Percentiles rank a stretch among this genome's conserved stretches.
Conservation (phyloP, 2,797 vertebrate genomes). For the Falco peregrinus region DNA sequence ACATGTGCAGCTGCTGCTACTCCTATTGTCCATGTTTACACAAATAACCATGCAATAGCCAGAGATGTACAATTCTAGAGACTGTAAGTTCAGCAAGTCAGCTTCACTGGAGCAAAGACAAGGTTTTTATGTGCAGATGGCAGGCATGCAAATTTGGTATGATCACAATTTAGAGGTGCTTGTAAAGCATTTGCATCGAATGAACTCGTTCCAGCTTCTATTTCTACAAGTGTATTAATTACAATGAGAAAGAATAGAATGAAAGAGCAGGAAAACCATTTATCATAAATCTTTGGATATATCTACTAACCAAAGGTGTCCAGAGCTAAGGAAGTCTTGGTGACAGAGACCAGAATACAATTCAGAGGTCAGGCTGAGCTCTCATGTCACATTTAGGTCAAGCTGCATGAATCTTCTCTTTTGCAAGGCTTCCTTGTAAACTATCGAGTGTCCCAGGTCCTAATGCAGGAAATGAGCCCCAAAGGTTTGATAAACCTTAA, state of each 20-base stretch:
- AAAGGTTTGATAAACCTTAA: background rate
- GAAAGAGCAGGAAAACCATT: background rate
- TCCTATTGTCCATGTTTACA: background rate
- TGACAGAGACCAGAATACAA: background rate
- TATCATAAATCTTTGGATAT: background rate
- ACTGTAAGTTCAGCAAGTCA: background rate
- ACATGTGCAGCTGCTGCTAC: background rate
- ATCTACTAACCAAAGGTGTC: background rate
- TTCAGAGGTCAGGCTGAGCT: background rate
- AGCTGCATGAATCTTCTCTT: background rate
- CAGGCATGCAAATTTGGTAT: constrained; percentile 48
- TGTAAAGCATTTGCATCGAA: background rate
- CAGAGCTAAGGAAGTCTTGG: background rate
- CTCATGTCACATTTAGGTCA: background rate
- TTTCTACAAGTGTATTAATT: background rate
- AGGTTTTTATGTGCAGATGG: constrained; percentile 40
- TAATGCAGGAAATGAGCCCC: background rate
- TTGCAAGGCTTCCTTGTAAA: background rate
- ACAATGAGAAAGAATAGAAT: background rate
- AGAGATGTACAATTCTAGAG: background rate
- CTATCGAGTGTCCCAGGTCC: background rate
- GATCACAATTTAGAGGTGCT: constrained; percentile 39
- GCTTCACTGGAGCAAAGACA: constrained; percentile 28
- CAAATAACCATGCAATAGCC: background rate
- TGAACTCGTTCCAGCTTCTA: background rate